phyloP scores from a whole-genome alignment of 2,888 invertebrate genomes.

The Caenorhabditis zanzibari region DNA sequence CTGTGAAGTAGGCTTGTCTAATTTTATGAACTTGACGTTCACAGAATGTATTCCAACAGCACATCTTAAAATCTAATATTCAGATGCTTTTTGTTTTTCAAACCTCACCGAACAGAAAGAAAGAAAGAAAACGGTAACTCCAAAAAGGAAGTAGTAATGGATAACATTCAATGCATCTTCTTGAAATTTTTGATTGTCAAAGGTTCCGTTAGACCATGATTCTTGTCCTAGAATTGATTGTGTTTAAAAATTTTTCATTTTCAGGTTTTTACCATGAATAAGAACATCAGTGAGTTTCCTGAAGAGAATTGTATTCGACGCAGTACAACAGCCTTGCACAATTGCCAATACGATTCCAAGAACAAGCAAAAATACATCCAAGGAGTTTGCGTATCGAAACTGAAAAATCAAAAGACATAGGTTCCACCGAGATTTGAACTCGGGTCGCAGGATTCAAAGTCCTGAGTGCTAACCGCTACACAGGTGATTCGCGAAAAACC shows the following conservation, averaged over 20 bases:
- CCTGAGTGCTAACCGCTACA: conserved; percentile 75
- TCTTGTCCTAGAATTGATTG: conserved; percentile 29
- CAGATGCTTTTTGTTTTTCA: not conserved
- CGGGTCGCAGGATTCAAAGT: conserved; percentile 76
- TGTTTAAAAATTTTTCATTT: not conserved
- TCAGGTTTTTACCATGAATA: conserved; percentile 25
- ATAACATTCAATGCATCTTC: conserved; percentile 65
- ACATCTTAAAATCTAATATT: conserved; percentile 79
- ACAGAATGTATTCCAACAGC: conserved; percentile 84
- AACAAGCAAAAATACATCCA: conserved; percentile 30
- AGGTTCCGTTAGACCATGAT: conserved; percentile 24
- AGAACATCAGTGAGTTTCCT: conserved; percentile 55
- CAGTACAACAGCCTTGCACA: conserved; percentile 42
- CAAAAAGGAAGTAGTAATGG: conserved; percentile 66
- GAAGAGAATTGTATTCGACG: conserved; percentile 50
- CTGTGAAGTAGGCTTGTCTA: conserved; percentile 74
- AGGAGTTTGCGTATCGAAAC: conserved; percentile 49
- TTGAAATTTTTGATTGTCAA: conserved; percentile 24
- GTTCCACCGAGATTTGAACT: conserved; percentile 70
- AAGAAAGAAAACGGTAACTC: conserved; percentile 61
- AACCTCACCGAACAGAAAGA: conserved; percentile 71
- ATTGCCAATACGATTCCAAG: conserved; percentile 38
- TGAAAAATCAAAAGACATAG: conserved; percentile 42
- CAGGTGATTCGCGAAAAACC: too few relatives aligned
- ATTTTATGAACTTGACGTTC: conserved; percentile 85